Base-by-base conservation (phyloP, 2,113 vertebrate species). In the Ia io region DNA sequence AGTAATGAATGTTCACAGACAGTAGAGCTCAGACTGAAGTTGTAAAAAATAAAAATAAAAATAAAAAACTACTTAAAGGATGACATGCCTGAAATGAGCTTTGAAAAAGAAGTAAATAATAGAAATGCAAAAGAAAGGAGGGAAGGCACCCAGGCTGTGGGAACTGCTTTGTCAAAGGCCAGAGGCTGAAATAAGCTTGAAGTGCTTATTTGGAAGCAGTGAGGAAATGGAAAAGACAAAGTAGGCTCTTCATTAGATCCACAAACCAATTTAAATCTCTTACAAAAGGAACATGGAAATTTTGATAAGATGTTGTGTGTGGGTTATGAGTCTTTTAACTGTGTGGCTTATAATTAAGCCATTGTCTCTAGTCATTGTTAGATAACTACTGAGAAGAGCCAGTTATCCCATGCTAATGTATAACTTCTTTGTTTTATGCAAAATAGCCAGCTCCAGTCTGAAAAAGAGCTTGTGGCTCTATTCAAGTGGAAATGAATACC, bases 401-500 rank as follows among this genome's bases (percentile, higher is more conserved):
- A 93, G 89, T 92, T 96, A 92, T 71, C 90, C 84, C 80, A 84
- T 63, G 92, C 95, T 96, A 95, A 96, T 97, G 96, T 96, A 91
- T 96, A 94, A 95, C 96, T 80, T 89, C 96, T 97, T 97, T 97
- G 96, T 97, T 95, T 95, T 90, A 86, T 92, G 93, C 90, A 96
- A 97, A 97, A 96, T 63, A 95, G 91, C 25, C 82, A 79, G 90
- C 84, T 93, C 84, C 40, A 30, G 74, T 77, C 93, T 80, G n/a
- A 74, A 95, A 97, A 77, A 92, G 74, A 95, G 79, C 82, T 95
- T 69, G 18, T 90, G 84, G 65, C 70, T 96, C 96, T 95, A 96
- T 97, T 97, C 92, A 97, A 97, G 90, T 90, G 92, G 76, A 97
- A 97, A 96, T 97, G 92, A 97, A 96, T 94, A 91, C 70, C 83